A percentile compares a stretch with the other conserved stretches of the same genome.
Conservation (phyloP, 2,113 vertebrate genomes). For the pig (Sus scrofa) region DNA sequence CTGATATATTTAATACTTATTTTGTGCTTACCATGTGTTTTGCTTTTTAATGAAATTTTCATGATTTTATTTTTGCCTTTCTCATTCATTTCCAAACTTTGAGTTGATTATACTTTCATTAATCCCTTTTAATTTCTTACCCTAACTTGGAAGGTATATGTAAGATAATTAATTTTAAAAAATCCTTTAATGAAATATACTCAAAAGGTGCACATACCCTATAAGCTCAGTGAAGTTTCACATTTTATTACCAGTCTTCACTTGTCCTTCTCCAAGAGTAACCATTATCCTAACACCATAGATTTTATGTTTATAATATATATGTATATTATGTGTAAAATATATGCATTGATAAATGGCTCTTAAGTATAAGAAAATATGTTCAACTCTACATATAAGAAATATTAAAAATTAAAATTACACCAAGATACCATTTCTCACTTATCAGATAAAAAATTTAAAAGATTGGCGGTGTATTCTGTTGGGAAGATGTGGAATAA, state of each 20-base stretch:
- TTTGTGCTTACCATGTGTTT: background rate
- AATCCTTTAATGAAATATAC: background rate
- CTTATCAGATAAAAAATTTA: background rate
- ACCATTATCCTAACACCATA: background rate
- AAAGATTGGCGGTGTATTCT: background rate
- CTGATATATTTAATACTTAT: background rate
- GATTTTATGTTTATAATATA: background rate
- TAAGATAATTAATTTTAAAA: background rate
- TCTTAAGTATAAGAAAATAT: background rate
- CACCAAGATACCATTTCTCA: background rate
- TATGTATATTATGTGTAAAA: background rate
- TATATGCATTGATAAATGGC: background rate
- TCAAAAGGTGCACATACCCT: background rate
- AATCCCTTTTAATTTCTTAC: background rate
- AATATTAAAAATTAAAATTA: background rate
- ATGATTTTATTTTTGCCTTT: background rate
- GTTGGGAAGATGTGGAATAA: background rate
- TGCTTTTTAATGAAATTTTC: constrained; percentile 18
- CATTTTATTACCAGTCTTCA: background rate
- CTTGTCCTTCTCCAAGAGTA: background rate
- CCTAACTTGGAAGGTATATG: background rate
- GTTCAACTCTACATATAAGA: background rate
- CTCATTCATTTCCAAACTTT: background rate
- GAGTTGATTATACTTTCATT: background rate
- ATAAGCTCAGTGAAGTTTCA: background rate